Evolutionary conservation across 2,888 invertebrate species (phyloP).

Genomic region (Cephus rjabovi): DNA sequence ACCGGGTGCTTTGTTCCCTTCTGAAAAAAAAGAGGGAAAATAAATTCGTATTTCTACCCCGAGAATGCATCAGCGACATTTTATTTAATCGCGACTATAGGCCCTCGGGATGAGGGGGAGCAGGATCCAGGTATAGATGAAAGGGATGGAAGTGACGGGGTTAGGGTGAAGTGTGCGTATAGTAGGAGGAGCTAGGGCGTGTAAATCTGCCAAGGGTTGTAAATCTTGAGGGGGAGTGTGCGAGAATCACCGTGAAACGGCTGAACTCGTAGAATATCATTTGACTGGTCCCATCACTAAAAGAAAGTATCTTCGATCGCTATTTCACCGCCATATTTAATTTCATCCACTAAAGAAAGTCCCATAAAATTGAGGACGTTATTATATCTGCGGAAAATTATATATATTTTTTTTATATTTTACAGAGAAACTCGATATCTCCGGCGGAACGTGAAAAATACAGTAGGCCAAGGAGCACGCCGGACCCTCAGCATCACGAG

Average conservation of each 20-base stretch:
- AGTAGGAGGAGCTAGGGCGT: slow-evolving; percentile 15
- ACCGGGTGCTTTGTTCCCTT: too few relatives aligned
- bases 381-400: not conserved
- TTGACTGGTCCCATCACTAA: not conserved
- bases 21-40: slow-evolving; percentile 28
- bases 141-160: slow-evolving; percentile 8
- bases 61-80: slow-evolving; percentile 33
- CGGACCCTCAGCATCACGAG: slow-evolving; percentile 75
- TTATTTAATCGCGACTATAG: slow-evolving; percentile 47
- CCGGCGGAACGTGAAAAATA: slow-evolving; percentile 82
- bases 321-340: too few relatives aligned
- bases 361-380: too few relatives aligned
- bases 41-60: slow-evolving; percentile 32
- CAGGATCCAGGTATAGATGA: not conserved
- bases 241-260: not conserved
- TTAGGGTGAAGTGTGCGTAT: slow-evolving; percentile 24
- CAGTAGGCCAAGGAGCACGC: slow-evolving; percentile 80
- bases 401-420: slow-evolving; percentile 26
- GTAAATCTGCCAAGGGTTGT: slow-evolving; percentile 1
- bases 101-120: not conserved
- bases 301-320: not conserved
- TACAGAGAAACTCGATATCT: slow-evolving; percentile 87
- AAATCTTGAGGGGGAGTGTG: not conserved
- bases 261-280: not conserved
- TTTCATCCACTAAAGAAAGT: too few relatives aligned